These are phyloP conservation scores for Anoplophora glabripennis DNA, from an alignment of 1,140 invertebrate species.

Conservation along the genomic window DNA sequence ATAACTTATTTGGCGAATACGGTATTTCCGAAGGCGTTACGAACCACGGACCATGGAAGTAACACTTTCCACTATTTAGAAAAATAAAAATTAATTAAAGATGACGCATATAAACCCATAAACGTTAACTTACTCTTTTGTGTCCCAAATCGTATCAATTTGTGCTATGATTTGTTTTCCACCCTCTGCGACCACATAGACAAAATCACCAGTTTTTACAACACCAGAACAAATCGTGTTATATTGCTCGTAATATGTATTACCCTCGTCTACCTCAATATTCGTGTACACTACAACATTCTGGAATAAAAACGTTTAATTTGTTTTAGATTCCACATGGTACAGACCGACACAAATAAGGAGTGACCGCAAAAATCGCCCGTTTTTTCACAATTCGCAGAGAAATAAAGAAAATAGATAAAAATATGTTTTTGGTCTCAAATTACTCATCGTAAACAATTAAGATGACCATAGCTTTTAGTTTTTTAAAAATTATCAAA, in stretches of 20 bases:
- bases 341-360: slow-evolving; percentile 8
- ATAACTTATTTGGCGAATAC: slow-evolving; percentile 70
- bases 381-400: no score
- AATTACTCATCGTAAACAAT: no score
- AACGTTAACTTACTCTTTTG: slow-evolving; percentile 65
- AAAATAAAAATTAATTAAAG: slow-evolving; percentile 27
- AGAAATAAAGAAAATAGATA: neutral
- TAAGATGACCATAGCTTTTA: no score
- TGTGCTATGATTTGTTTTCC: slow-evolving; percentile 88
- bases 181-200: slow-evolving; percentile 85
- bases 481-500: no score
- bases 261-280: slow-evolving; percentile 63
- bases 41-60: slow-evolving; percentile 91
- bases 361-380: no score
- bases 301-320: slow-evolving; percentile 49
- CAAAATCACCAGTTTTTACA: slow-evolving; percentile 89
- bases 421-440: no score
- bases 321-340: slow-evolving; percentile 1
- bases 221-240: slow-evolving; percentile 76
- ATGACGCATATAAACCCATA: neutral
- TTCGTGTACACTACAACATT: slow-evolving; percentile 69
- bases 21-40: slow-evolving; percentile 83
- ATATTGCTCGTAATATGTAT: slow-evolving; percentile 90
- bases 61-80: slow-evolving; percentile 74
- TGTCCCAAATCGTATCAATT: slow-evolving; percentile 92